A percentile compares a stretch with the other conserved stretches of the same genome.
These are phyloP conservation scores for Cetonia aurata DNA, from an alignment of 2,888 invertebrate genomes.

Conservation along the genomic window DNA sequence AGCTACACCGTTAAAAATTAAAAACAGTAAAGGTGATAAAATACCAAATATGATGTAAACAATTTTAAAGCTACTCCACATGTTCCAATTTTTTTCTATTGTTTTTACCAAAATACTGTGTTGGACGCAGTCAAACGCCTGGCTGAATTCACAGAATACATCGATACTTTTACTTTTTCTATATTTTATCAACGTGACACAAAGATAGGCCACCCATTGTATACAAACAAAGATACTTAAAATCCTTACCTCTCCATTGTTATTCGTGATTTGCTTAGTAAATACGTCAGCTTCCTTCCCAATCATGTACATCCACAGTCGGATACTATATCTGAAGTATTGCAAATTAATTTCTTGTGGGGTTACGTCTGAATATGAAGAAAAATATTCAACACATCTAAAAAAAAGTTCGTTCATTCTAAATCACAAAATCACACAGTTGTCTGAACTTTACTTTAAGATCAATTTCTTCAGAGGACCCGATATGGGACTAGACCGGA, in stretches of 20 bases:
- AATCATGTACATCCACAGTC: slow-evolving; percentile 84
- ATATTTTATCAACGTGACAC: too few relatives aligned
- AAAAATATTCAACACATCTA: slow-evolving; percentile 63
- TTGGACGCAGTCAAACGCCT: too few relatives aligned
- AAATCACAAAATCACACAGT: slow-evolving; percentile 45
- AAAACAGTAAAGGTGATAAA: too few relatives aligned
- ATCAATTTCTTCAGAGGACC: slow-evolving; percentile 71
- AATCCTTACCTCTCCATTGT: slow-evolving; percentile 67
- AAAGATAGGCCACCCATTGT: too few relatives aligned
- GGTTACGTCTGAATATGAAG: slow-evolving; percentile 54
- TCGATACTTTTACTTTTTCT: too few relatives aligned
- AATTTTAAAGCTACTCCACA: too few relatives aligned
- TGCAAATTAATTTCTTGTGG: slow-evolving; percentile 60
- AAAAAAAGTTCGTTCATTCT: slow-evolving; percentile 6
- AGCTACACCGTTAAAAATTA: too few relatives aligned
- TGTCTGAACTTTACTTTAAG: slow-evolving; percentile 26
- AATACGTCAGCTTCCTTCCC: slow-evolving; percentile 76
- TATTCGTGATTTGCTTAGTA: slow-evolving; percentile 74
- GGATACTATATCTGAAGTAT: slow-evolving; percentile 71
- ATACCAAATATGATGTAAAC: too few relatives aligned
- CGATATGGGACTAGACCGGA: slow-evolving; percentile 79
- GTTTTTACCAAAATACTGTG: too few relatives aligned
- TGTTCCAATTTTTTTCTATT: too few relatives aligned
- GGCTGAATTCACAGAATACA: too few relatives aligned
- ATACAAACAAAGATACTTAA: slow-evolving; percentile 52